Percentiles rank a stretch among this genome's conserved stretches.
phyloP scores from a whole-genome alignment of 2,113 vertebrate genomes.

The Ciconia maguari region DNA sequence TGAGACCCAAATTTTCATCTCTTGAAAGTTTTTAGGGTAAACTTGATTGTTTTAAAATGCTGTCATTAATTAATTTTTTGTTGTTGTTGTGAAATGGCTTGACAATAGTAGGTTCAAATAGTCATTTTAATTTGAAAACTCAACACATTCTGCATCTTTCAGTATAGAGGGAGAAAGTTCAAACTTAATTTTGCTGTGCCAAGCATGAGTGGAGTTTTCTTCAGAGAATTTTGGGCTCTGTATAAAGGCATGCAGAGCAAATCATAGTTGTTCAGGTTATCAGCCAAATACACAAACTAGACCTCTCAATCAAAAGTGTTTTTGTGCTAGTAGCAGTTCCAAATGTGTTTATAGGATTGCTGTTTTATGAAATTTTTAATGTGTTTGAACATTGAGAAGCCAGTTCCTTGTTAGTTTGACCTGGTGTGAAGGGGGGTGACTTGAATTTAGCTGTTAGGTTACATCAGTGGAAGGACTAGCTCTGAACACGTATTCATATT shows the following conservation, averaged over 20 bases:
- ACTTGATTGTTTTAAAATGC: not conserved
- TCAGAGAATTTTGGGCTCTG: not conserved
- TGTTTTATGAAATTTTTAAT: not conserved
- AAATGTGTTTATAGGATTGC: not conserved
- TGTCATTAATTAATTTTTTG: not conserved
- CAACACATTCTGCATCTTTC: not conserved
- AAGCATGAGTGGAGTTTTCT: not conserved
- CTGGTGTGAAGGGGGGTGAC: not conserved
- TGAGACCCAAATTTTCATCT: not conserved
- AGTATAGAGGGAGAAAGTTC: not conserved
- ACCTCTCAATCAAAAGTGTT: not conserved
- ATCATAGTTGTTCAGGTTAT: not conserved
- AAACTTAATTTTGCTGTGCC: not conserved
- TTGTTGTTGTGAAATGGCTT: not conserved
- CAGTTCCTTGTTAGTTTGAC: not conserved
- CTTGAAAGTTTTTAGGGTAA: not conserved
- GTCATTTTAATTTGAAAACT: not conserved
- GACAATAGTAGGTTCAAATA: not conserved
- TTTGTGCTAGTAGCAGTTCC: not conserved
- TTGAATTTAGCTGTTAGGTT: not conserved
- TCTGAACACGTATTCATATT: not conserved
- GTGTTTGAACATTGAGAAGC: not conserved
- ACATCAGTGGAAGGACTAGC: not conserved
- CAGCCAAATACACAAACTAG: not conserved
- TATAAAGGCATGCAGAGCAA: not conserved